Conservation (phyloP, 2,888 invertebrate genomes). For the Ischnura elegans region DNA sequence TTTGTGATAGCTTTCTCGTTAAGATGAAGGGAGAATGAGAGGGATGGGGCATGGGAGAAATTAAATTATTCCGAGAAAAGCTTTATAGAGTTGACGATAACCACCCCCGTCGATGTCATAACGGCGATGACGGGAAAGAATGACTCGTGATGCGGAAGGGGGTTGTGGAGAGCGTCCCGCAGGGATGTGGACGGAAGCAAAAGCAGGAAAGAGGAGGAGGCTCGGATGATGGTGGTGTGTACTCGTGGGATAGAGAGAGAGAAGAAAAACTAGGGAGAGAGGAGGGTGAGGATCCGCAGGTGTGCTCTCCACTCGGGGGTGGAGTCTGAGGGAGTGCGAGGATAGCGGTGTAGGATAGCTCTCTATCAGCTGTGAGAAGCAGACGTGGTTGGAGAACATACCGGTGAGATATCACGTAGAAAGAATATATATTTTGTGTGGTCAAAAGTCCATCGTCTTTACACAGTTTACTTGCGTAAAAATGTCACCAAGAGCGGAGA, state of each 20-base stretch:
- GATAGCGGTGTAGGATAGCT: conserved; percentile 47
- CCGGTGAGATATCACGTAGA: neutral
- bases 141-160: neutral
- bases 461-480: too few relatives aligned
- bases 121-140: neutral
- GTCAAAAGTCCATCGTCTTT: too few relatives aligned
- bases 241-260: neutral
- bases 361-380: conserved; percentile 60
- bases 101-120: neutral
- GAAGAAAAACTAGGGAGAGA: conserved; percentile 22
- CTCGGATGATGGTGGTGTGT: neutral
- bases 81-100: neutral
- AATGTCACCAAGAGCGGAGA: too few relatives aligned
- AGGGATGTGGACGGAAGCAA: neutral
- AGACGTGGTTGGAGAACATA: neutral
- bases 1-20: neutral
- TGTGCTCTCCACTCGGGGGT: conserved; percentile 36
- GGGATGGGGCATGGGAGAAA: neutral
- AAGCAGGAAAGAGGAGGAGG: conserved; percentile 15
- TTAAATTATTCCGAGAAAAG: neutral
- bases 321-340: neutral
- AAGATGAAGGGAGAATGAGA: neutral
- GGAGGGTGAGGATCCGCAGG: conserved; percentile 49
- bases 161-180: neutral
- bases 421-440: too few relatives aligned